These are phyloP conservation scores for Armadillidium nasatum DNA, from an alignment of 1,140 invertebrate species.

Conservation along the genomic window DNA sequence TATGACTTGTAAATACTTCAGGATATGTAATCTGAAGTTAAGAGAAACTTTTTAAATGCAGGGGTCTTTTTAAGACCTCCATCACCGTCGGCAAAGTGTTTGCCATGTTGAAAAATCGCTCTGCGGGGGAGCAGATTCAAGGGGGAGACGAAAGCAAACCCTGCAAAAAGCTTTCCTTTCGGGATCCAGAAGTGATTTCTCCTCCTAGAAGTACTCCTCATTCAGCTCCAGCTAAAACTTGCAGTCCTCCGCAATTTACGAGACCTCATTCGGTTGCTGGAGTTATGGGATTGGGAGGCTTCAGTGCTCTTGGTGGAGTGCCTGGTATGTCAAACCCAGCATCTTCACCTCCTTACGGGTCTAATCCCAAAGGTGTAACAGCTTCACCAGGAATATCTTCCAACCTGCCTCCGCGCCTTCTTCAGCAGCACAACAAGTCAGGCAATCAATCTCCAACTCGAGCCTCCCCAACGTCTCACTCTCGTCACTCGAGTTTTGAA, in stretches of 20 bases:
- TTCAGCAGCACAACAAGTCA: not conserved
- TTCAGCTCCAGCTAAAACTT: slow-evolving; percentile 17
- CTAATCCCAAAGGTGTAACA: slow-evolving; percentile 21
- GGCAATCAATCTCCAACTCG: not conserved
- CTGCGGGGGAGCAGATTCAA: not conserved
- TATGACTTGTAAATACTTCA: too few relatives aligned
- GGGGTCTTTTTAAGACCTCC: too few relatives aligned
- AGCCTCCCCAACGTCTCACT: not conserved
- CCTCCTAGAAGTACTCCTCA: slow-evolving; percentile 24
- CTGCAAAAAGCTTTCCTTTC: slow-evolving; percentile 76
- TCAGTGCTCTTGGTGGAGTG: slow-evolving; percentile 33
- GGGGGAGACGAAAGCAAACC: slow-evolving; percentile 57
- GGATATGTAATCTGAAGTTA: too few relatives aligned
- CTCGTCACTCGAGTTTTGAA: not conserved
- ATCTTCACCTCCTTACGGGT: not conserved
- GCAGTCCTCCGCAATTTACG: slow-evolving; percentile 11
- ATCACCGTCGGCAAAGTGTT: not conserved
- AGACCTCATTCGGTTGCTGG: slow-evolving; percentile 41
- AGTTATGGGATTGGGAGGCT: slow-evolving; percentile 38
- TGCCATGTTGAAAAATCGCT: not conserved
- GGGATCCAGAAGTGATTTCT: slow-evolving; percentile 70
- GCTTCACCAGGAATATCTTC: slow-evolving; percentile 22
- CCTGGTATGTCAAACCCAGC: slow-evolving; percentile 27
- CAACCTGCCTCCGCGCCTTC: not conserved
- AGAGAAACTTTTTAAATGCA: too few relatives aligned